Evolutionary conservation across 2,797 vertebrate species (phyloP).

Genomic region (Chelon auratus): DNA sequence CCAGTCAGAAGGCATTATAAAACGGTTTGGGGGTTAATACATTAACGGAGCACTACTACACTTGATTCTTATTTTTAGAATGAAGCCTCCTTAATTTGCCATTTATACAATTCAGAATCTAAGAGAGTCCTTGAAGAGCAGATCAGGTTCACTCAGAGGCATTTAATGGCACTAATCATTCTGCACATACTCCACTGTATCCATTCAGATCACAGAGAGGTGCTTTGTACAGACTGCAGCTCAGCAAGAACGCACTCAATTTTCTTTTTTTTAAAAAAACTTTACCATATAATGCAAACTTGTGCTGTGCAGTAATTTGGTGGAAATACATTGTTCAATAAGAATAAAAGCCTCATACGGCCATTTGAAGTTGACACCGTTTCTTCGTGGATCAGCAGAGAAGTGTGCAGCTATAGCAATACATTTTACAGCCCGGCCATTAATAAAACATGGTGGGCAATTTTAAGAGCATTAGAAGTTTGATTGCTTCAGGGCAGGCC

Average conservation of each 20-base stretch:
- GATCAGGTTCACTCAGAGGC: constrained; percentile 63
- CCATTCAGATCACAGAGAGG: constrained; percentile 49
- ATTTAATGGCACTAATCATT: constrained; percentile 70
- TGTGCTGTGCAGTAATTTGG: constrained; percentile 32
- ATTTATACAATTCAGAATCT: constrained; percentile 50
- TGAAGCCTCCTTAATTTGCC: constrained; percentile 56
- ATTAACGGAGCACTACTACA: constrained; percentile 22
- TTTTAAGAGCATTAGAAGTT: constrained; percentile 87
- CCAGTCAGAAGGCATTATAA: constrained; percentile 44
- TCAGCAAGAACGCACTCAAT: constrained; percentile 30
- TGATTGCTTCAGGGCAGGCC: constrained; percentile 83
- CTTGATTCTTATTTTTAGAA: constrained; percentile 54
- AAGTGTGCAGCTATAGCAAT: constrained; percentile 65
- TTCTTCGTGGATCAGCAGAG: constrained; percentile 60
- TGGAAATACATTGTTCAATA: constrained; percentile 55
- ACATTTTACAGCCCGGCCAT: constrained; percentile 75
- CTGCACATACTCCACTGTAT: constrained; percentile 45
- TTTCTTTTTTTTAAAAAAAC: background rate
- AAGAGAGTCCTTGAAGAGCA: constrained; percentile 63
- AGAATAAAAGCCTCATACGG: constrained; percentile 56
- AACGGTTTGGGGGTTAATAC: constrained; percentile 28
- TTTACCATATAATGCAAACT: constrained; percentile 15
- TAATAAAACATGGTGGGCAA: constrained; percentile 84
- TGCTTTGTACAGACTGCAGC: constrained; percentile 21
- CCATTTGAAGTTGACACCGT: constrained; percentile 69